Conservation (phyloP, 2,797 vertebrate genomes). For the Mormyrops attenuatus region DNA sequence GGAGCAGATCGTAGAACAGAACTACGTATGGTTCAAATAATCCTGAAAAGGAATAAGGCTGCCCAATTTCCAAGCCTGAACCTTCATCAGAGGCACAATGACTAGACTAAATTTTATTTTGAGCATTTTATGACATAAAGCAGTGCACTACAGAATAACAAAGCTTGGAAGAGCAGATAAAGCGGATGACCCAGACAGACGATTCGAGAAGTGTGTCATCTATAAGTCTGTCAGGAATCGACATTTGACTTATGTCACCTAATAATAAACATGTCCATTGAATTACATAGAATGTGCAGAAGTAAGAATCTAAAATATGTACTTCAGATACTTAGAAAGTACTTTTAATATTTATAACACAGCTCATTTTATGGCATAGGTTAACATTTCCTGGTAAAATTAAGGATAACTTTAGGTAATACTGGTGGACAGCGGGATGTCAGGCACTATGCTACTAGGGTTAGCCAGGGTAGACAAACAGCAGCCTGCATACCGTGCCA, state of each 20-base stretch:
- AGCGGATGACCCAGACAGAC: not conserved
- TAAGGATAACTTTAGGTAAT: not conserved
- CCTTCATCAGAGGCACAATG: not conserved
- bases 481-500: conserved; percentile 75
- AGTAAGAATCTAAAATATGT: not conserved
- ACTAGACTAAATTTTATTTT: not conserved
- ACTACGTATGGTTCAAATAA: not conserved
- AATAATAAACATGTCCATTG: not conserved
- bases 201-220: not conserved
- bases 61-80: not conserved
- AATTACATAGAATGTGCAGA: not conserved
- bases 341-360: not conserved
- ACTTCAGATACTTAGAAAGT: not conserved
- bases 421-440: not conserved
- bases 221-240: not conserved
- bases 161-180: not conserved
- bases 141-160: not conserved
- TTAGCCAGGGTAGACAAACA: not conserved
- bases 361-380: not conserved
- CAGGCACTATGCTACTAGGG: not conserved
- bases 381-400: not conserved
- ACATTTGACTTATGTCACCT: not conserved
- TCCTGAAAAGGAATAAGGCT: not conserved
- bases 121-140: not conserved
- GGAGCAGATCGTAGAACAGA: not conserved